Evolutionary conservation across 2,888 invertebrate species (phyloP).

Genomic region (Nezara viridula): DNA sequence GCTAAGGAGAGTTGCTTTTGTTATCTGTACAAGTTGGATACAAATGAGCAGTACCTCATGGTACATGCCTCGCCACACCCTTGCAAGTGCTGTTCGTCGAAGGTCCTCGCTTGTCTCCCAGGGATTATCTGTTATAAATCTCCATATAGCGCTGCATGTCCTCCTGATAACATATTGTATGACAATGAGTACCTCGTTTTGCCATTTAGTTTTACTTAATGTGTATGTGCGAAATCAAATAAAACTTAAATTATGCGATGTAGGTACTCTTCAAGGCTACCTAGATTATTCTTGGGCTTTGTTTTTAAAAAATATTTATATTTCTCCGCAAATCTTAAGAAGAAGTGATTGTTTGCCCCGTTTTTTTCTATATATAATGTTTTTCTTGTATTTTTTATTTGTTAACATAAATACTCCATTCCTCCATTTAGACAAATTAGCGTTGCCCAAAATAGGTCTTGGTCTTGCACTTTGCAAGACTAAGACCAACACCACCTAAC

Average conservation of each 20-base stretch:
- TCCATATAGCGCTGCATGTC: background rate
- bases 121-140: constrained; percentile 15
- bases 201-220: constrained; percentile 2
- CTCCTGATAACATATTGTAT: background rate
- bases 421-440: too few species aligned
- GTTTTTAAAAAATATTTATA: background rate
- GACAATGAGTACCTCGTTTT: constrained; percentile 26
- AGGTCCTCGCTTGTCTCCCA: background rate
- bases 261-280: background rate
- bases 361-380: too few species aligned
- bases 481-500: too few species aligned
- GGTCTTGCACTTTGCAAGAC: too few species aligned
- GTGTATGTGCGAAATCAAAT: background rate
- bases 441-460: too few species aligned
- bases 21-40: constrained; percentile 2
- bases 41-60: background rate
- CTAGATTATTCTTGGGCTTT: background rate
- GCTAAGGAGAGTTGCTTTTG: background rate
- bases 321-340: too few species aligned
- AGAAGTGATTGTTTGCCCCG: too few species aligned
- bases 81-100: background rate
- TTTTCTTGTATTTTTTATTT: too few species aligned
- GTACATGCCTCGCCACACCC: background rate
- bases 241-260: background rate
- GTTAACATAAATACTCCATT: too few species aligned